Evolutionary conservation across 1,140 invertebrate species (phyloP).

Genomic region (Brachionus angularis): DNA sequence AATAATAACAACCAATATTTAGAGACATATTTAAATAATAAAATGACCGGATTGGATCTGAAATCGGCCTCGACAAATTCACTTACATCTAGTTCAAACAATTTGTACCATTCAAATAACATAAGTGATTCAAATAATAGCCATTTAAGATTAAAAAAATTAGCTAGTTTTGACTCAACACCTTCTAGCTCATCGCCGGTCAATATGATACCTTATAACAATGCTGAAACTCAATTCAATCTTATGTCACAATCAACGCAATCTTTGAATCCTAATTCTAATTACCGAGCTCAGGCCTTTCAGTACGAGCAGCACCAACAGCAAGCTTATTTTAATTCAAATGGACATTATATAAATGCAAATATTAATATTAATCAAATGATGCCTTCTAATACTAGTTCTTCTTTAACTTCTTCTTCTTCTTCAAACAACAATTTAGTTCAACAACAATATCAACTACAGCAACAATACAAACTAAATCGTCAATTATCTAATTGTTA

Average conservation of each 20-base stretch:
- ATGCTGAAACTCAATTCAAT: no score
- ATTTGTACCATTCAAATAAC: background rate
- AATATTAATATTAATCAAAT: no score
- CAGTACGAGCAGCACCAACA: background rate
- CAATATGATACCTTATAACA: no score
- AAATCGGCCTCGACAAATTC: slow-evolving; percentile 7
- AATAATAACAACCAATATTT: no score
- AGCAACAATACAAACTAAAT: slow-evolving; percentile 39
- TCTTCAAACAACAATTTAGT: no score
- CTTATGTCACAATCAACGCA: no score
- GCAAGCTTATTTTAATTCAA: background rate
- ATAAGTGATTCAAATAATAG: background rate
- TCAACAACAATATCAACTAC: slow-evolving; percentile 38
- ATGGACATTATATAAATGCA: no score
- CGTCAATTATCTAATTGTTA: slow-evolving; percentile 42
- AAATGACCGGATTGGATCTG: background rate
- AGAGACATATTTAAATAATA: background rate
- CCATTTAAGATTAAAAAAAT: background rate
- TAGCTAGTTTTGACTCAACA: slow-evolving; percentile 20
- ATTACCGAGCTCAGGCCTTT: no score
- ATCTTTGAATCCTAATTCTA: no score
- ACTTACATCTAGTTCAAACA: slow-evolving; percentile 1
- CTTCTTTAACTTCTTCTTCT: no score
- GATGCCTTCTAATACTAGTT: no score
- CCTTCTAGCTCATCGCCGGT: no score